These are phyloP conservation scores for Anagyrus pseudococci DNA, from an alignment of 2,888 invertebrate species.

Conservation along the genomic window DNA sequence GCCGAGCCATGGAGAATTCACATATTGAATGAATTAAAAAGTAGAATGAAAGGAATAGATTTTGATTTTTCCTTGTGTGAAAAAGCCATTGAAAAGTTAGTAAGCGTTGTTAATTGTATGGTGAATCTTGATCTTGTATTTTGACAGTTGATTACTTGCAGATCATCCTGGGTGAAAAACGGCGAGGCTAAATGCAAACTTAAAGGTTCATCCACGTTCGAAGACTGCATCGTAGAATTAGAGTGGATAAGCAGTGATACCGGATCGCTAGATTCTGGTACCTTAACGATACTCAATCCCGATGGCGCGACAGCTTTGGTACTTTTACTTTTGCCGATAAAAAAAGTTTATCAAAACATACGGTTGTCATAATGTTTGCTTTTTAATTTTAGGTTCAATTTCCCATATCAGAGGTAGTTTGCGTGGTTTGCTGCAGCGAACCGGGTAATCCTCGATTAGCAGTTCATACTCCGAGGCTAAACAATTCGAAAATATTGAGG, in stretches of 20 bases:
- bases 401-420: constrained; percentile 78
- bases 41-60: constrained; percentile 64
- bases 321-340: constrained; percentile 36
- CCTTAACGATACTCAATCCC: constrained; percentile 77
- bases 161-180: constrained; percentile 83
- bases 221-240: constrained; percentile 80
- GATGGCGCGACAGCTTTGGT: constrained; percentile 81
- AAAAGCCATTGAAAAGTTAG: constrained; percentile 77
- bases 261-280: constrained; percentile 74
- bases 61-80: constrained; percentile 71
- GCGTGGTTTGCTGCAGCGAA: constrained; percentile 80
- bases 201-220: constrained; percentile 64
- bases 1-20: constrained; percentile 78
- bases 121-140: constrained; percentile 1
- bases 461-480: constrained; percentile 74
- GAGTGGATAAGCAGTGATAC: constrained; percentile 77
- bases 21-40: constrained; percentile 74
- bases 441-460: constrained; percentile 80
- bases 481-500: constrained; percentile 68
- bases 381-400: constrained; percentile 67
- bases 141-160: constrained; percentile 36
- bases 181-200: constrained; percentile 75
- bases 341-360: not conserved
- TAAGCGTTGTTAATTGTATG: constrained; percentile 10
- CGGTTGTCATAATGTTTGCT: not conserved